phyloP scores from a whole-genome alignment of 2,888 invertebrate genomes.

The Volucella bombylans region DNA sequence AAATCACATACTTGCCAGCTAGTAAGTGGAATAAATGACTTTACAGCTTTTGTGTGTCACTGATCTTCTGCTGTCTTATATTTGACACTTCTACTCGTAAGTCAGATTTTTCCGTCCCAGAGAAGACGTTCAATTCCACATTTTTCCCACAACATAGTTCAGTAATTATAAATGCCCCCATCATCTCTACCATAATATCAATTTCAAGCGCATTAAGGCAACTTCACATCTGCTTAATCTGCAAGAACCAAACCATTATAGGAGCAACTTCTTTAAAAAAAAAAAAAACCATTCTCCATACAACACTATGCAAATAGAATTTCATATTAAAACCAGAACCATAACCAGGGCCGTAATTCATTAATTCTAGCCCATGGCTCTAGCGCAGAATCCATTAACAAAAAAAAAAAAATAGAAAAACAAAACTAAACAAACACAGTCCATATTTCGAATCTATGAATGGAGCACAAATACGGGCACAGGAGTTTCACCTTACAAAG shows the following conservation, averaged over 20 bases:
- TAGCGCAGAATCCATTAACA: slow-evolving; percentile 63
- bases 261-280: slow-evolving; percentile 47
- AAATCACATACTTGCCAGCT: no score
- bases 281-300: background rate
- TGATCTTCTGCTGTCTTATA: no score
- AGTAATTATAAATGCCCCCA: slow-evolving; percentile 47
- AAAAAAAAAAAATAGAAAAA: slow-evolving; percentile 2
- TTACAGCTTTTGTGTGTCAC: no score
- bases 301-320: slow-evolving; percentile 69
- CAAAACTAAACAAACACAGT: slow-evolving; percentile 63
- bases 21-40: no score
- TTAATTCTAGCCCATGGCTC: slow-evolving; percentile 73
- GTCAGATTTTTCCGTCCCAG: no score
- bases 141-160: background rate
- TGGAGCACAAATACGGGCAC: slow-evolving; percentile 48
- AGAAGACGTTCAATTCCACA: background rate
- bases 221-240: slow-evolving; percentile 52
- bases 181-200: slow-evolving; percentile 1
- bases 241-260: slow-evolving; percentile 30
- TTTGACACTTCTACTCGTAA: no score
- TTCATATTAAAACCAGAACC: slow-evolving; percentile 54
- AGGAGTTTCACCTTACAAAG: slow-evolving; percentile 40
- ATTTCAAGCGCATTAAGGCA: slow-evolving; percentile 59
- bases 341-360: slow-evolving; percentile 59
- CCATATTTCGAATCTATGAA: slow-evolving; percentile 66